Percentiles rank a stretch among this genome's conserved stretches.
phyloP scores from a whole-genome alignment of 2,113 vertebrate genomes.

The Podarcis raffonei region DNA sequence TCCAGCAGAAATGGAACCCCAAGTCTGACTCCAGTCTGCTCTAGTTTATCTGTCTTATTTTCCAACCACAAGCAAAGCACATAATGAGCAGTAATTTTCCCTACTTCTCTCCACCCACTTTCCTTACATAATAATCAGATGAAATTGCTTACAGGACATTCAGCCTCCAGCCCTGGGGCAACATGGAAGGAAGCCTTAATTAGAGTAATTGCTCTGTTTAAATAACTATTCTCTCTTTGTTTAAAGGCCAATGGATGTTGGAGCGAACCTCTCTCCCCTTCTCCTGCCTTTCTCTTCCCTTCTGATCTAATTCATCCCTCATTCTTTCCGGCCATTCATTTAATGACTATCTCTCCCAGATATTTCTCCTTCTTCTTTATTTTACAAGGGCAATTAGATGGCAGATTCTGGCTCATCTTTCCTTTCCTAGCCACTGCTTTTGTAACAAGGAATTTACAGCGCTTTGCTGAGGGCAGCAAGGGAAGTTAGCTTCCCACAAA shows the following conservation, averaged over 20 bases:
- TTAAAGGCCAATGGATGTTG: conserved; percentile 65
- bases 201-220: conserved; percentile 75
- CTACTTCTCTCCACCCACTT: conserved; percentile 33
- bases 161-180: conserved; percentile 40
- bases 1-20: no score
- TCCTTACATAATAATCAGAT: conserved; percentile 57
- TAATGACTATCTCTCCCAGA: conserved; percentile 35
- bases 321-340: conserved; percentile 60
- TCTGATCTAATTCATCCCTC: conserved; percentile 56
- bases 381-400: conserved; percentile 11
- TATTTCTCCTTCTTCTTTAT: conserved; percentile 12
- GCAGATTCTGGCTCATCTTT: background rate
- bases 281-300: conserved; percentile 1
- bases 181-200: conserved; percentile 65
- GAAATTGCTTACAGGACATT: conserved; percentile 53
- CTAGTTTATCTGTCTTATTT: background rate
- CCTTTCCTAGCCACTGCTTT: background rate
- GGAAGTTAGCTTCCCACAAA: background rate
- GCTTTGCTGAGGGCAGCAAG: background rate
- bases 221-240: conserved; percentile 62
- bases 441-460: background rate
- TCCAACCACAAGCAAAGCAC: conserved; percentile 6
- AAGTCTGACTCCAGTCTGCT: background rate
- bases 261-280: conserved; percentile 61
- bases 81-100: conserved; percentile 37